phyloP scores from a whole-genome alignment of 64 coral and sea anemone species.

The Montipora sp. region DNA sequence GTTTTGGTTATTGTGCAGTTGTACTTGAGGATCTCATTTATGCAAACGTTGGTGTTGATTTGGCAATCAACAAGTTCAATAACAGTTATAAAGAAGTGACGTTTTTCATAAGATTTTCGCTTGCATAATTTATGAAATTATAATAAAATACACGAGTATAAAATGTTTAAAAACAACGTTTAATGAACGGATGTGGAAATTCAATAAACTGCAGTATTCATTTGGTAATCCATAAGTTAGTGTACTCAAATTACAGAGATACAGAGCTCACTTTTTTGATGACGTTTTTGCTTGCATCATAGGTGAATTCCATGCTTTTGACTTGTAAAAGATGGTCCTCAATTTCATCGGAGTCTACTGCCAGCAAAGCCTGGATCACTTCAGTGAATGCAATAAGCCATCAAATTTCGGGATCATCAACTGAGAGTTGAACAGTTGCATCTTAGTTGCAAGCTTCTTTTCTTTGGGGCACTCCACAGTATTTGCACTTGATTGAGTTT shows the following conservation, averaged over 20 bases:
- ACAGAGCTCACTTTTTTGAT: background rate
- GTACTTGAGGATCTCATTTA: no score
- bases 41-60: background rate
- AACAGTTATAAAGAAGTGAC: background rate
- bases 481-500: background rate
- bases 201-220: background rate
- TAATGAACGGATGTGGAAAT: background rate
- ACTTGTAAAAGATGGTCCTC: constrained; percentile 2
- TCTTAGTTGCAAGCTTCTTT: background rate
- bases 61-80: background rate
- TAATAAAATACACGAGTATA: background rate
- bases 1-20: no score
- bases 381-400: background rate
- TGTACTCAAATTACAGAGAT: constrained; percentile 2
- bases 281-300: background rate
- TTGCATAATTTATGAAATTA: background rate
- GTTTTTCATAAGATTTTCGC: background rate
- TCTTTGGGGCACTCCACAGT: background rate
- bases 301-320: background rate
- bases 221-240: background rate
- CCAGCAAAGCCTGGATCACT: background rate
- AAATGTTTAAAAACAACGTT: background rate
- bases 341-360: background rate
- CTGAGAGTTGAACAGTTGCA: background rate
- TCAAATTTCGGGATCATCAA: background rate